Base-by-base conservation (phyloP, 1,140 invertebrate genomes). In the Pseudomyrmex flavicornis region DNA sequence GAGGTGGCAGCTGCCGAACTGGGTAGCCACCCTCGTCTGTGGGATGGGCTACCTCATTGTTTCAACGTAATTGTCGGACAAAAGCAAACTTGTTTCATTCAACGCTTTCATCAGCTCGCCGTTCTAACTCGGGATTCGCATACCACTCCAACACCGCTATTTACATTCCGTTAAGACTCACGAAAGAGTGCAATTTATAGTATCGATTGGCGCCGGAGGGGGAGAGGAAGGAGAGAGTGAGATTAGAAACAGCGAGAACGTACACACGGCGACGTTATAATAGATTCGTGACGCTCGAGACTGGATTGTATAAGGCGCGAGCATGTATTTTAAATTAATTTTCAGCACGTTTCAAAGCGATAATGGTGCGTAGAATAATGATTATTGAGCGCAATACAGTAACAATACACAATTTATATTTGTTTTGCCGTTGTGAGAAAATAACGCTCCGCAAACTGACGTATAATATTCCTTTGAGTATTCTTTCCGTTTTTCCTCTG, bases 71-170 rank as follows among this genome's bases (percentile, higher is more conserved):
- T 93, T 92, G 89, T 91, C 54, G 88, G 83, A 92, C 92, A 93
- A 93, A 93, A 91, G 90, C 90, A 92, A 93, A 94, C 93, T 93
- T 93, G 91, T 93, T 90, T 92, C 92, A 93, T 93, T 93, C 90
- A 93, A 87, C 84, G 77, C 88, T 82, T 80, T 80, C 76, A 80
- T 73, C 76, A 82, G 72, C 56, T 80, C 54, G n/a, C 26, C 56
- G 2, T 17, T 62, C 69, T 68, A 68, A 54, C 85, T 68, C 69
- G 50, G 35, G 52, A 56, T 82, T 82, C 66, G 54, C 66, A 15
- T 50, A 72, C 54, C 76, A 20, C 56, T 61, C 56, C 66, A 72
- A 75, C 69, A 74, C 26, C 17, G 75, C 83, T 86, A 82, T 80
- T 86, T 86, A 86, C 69, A 82, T 84, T 84, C 65, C 50, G 76